A percentile compares a stretch with the other conserved stretches of the same genome.
These are phyloP conservation scores for Leptinotarsa undecemlineata DNA, from an alignment of 1,140 invertebrate genomes.

Conservation along the genomic window DNA sequence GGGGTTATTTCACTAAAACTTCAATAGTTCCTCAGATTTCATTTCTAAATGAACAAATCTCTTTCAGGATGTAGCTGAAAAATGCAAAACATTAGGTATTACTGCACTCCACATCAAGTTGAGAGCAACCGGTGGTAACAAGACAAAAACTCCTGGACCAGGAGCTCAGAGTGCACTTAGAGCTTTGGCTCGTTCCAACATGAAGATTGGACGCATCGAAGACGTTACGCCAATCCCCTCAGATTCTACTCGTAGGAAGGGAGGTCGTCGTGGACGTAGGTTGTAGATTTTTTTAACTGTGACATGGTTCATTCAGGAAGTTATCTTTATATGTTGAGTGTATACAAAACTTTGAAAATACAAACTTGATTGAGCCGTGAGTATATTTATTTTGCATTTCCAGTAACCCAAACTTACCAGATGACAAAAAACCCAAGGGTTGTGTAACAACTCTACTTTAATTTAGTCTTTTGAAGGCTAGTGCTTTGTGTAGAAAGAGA, in stretches of 20 bases:
- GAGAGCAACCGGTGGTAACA: slow-evolving; percentile 97
- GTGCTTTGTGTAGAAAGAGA: too few relatives aligned
- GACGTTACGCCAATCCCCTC: slow-evolving; percentile 99
- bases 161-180: slow-evolving; percentile 97
- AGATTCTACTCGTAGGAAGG: slow-evolving; percentile 98
- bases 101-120: slow-evolving; percentile 98
- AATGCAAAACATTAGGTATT: slow-evolving; percentile 95
- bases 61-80: slow-evolving; percentile 95
- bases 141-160: slow-evolving; percentile 96
- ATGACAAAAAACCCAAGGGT: too few relatives aligned
- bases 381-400: too few relatives aligned
- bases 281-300: slow-evolving; percentile 70
- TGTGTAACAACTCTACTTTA: too few relatives aligned
- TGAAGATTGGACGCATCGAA: slow-evolving; percentile 99
- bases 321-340: not conserved
- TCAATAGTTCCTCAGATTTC: not conserved
- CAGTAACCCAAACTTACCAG: too few relatives aligned
- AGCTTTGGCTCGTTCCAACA: slow-evolving; percentile 95
- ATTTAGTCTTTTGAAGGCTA: too few relatives aligned
- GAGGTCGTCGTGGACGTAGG: slow-evolving; percentile 97
- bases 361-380: slow-evolving; percentile 9
- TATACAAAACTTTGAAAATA: slow-evolving; percentile 13
- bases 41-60: slow-evolving; percentile 32
- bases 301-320: not conserved
- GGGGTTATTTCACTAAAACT: too few relatives aligned